Evolutionary conservation across 2,888 invertebrate genomes (phyloP), one percentile per base, ranked within the genome.

Genomic region (Drosophila fungiperda): DNA sequence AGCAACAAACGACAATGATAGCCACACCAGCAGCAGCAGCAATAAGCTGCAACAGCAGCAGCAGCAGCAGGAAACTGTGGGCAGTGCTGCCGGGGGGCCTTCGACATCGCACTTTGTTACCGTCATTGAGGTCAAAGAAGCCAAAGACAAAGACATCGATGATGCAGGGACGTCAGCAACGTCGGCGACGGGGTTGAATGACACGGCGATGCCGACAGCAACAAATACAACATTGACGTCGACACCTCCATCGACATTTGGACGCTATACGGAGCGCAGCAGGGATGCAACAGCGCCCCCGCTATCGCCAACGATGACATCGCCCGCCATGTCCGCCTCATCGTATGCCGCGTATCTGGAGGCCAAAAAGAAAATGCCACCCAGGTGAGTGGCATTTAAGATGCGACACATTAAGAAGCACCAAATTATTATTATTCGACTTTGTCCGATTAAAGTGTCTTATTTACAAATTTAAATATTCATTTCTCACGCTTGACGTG

Each of bases 71-170:
- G 55, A 48, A 8, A 38, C 23, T 0, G 33, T 15, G 9, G 69
- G 52, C 3, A 20, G 32, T 5, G 73, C 35, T 8, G 26, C 32
- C 3, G 53, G 36, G 1, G 65, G 36, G 26, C 42, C n/a, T 15
- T 48, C 82, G 57, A 88, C 92, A 59, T 93, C 93, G 73, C 93
- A 97, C 93, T 97, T 97, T 94, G 96, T 97, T 80, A 97, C 97
- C 73, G 97, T 97, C 80, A 97, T 97, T 88, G 97, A 97, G 95
- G 97, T 97, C 45, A 97, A 97, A 93, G 97, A 97, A 92, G 94
- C 95, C 89, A 96, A 89, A 85, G 82, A 81, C 71, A 89, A 91
- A 68, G 90, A 88, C 52, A 75, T 55, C 36, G 90, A 91, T 71
- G 89, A 91, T 55, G 67, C 48, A 32, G 49, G 36, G 8, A 7